Conservation (phyloP, 1,140 invertebrate species). For the Sesamia nonagrioides region DNA sequence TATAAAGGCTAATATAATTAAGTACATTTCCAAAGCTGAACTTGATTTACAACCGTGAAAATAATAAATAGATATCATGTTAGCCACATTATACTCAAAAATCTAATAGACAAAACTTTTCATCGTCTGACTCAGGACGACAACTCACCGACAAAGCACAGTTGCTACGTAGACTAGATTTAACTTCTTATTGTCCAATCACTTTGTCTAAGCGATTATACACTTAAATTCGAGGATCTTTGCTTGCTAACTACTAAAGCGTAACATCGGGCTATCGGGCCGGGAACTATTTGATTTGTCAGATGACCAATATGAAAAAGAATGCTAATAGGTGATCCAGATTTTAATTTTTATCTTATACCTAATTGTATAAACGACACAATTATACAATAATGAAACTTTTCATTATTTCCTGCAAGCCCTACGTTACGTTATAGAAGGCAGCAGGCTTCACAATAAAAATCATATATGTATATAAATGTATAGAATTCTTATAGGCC, state of each 20-base stretch:
- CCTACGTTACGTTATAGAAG: conserved; percentile 4
- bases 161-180: conserved; percentile 80
- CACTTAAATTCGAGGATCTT: conserved; percentile 82
- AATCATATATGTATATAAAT: conserved; percentile 74
- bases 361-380: not conserved
- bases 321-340: too few species aligned
- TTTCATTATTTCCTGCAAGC: not conserved
- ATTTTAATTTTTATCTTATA: not conserved
- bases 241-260: not conserved
- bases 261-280: not conserved
- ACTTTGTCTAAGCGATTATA: conserved; percentile 74
- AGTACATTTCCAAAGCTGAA: not conserved
- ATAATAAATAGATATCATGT: not conserved
- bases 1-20: not conserved
- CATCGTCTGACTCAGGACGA: not conserved
- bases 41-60: not conserved
- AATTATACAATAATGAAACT: not conserved
- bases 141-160: conserved; percentile 68
- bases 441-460: conserved; percentile 55
- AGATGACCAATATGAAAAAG: too few species aligned
- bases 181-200: conserved; percentile 79
- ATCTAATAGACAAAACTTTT: not conserved
- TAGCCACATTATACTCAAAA: conserved; percentile 9
- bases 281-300: too few species aligned
- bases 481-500: conserved; percentile 76